Evolutionary conservation across 2,113 vertebrate genomes (phyloP).

Genomic region (Riparia riparia): DNA sequence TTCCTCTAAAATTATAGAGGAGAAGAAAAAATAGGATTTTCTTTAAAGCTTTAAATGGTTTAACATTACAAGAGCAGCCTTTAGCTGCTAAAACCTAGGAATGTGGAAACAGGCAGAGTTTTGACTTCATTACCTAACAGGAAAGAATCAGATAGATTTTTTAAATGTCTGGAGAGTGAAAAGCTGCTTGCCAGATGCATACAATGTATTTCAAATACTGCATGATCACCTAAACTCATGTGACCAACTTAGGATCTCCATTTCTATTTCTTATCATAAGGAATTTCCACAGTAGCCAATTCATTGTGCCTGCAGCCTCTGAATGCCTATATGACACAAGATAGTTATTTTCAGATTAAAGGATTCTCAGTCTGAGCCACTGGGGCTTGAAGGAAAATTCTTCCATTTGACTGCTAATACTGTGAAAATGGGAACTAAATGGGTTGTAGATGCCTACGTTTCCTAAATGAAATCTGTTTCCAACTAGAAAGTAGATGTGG

Average conservation of each 20-base stretch:
- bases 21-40: not conserved
- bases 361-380: not conserved
- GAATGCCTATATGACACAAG: not conserved
- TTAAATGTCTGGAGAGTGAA: not conserved
- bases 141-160: not conserved
- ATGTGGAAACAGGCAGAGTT: not conserved
- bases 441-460: not conserved
- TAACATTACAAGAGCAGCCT: not conserved
- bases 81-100: not conserved
- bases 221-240: not conserved
- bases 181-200: not conserved
- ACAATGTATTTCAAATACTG: not conserved
- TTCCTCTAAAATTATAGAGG: not conserved
- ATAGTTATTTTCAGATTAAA: not conserved
- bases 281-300: not conserved
- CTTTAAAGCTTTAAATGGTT: not conserved
- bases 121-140: not conserved
- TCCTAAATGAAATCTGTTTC: not conserved
- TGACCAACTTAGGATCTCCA: not conserved
- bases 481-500: not conserved
- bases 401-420: not conserved
- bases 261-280: not conserved
- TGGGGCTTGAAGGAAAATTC: not conserved
- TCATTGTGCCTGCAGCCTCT: not conserved
- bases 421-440: not conserved